A percentile compares a stretch with the other conserved stretches of the same genome.
These are phyloP conservation scores for Papilio glaucus DNA, from an alignment of 1,140 invertebrate genomes.

Conservation along the genomic window DNA sequence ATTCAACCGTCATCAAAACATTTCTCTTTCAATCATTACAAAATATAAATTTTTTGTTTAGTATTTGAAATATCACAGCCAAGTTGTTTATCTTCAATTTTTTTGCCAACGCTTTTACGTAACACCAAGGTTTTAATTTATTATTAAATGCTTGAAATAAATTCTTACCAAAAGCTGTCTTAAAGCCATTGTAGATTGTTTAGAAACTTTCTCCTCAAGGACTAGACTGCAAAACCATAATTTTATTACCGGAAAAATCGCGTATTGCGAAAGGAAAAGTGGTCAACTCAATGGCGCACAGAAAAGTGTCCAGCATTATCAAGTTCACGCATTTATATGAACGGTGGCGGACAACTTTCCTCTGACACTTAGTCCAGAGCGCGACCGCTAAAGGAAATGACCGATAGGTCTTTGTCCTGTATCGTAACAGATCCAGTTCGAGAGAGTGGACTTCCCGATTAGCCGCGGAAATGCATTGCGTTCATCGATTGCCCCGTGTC, in stretches of 20 bases:
- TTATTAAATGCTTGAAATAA: slow-evolving; percentile 38
- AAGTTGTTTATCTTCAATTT: too few species aligned
- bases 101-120: too few species aligned
- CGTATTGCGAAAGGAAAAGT: slow-evolving; percentile 69
- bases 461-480: slow-evolving; percentile 50
- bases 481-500: slow-evolving; percentile 41
- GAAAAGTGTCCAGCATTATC: slow-evolving; percentile 77
- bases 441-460: slow-evolving; percentile 62
- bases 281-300: slow-evolving; percentile 58
- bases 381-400: slow-evolving; percentile 68
- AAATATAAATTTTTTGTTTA: too few species aligned
- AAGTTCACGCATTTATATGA: slow-evolving; percentile 81
- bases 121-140: too few species aligned
- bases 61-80: too few species aligned
- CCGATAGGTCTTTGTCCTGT: slow-evolving; percentile 80
- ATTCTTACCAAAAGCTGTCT: slow-evolving; percentile 71
- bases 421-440: slow-evolving; percentile 71
- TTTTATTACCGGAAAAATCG: slow-evolving; percentile 51
- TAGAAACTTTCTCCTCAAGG: slow-evolving; percentile 14
- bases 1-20: too few species aligned
- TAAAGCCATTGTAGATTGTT: slow-evolving; percentile 58
- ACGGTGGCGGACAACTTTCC: slow-evolving; percentile 70
- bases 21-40: too few species aligned
- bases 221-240: slow-evolving; percentile 62
- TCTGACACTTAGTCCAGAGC: slow-evolving; percentile 59